Conservation (phyloP, 2,888 invertebrate genomes). For the Actias luna region DNA sequence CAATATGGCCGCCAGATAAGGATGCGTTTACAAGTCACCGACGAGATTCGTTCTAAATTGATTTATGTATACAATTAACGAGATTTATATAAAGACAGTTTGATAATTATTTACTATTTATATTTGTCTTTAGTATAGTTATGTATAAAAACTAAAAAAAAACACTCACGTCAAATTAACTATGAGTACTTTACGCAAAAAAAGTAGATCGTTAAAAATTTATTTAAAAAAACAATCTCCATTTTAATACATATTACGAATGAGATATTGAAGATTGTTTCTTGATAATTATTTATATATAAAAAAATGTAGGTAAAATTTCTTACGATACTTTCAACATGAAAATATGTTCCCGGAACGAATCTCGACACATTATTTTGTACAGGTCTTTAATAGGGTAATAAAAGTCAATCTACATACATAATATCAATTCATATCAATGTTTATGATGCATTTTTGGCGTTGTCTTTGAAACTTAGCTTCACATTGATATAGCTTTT, state of each 20-base stretch:
- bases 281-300: too few species aligned
- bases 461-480: not conserved
- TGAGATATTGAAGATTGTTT: not conserved
- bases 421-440: constrained; percentile 79
- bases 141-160: not conserved
- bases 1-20: constrained; percentile 48
- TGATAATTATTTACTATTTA: not conserved
- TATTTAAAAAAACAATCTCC: not conserved
- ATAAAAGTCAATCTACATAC: constrained; percentile 70
- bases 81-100: not conserved
- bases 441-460: not conserved
- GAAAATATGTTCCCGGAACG: constrained; percentile 10
- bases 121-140: too few species aligned
- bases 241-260: not conserved
- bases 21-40: constrained; percentile 29
- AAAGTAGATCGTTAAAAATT: too few species aligned
- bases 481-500: not conserved
- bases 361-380: constrained; percentile 21
- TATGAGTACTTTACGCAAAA: not conserved
- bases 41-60: constrained; percentile 35
- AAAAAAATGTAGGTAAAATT: not conserved
- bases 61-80: not conserved
- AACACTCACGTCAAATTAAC: not conserved
- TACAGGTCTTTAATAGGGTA: constrained; percentile 45
- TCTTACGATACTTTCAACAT: not conserved